phyloP scores from a whole-genome alignment of 2,888 invertebrate genomes.

The Drosophila conformis region DNA sequence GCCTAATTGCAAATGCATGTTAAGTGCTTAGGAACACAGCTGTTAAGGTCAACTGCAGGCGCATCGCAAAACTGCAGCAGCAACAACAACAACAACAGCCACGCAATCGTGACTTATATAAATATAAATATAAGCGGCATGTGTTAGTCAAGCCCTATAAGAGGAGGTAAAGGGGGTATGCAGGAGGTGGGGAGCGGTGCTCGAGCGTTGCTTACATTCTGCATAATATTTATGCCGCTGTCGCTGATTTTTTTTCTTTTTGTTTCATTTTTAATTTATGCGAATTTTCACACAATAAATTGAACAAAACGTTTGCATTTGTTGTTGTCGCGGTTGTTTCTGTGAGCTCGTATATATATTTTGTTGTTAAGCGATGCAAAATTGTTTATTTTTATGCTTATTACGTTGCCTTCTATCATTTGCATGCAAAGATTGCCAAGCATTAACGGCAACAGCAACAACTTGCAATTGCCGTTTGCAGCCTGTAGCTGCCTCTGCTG shows the following conservation, averaged over 20 bases:
- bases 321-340: constrained; percentile 30
- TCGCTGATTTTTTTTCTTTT: constrained; percentile 36
- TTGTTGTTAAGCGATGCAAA: constrained; percentile 55
- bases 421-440: constrained; percentile 59
- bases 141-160: constrained; percentile 27
- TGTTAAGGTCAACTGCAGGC: constrained; percentile 66
- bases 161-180: background rate
- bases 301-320: constrained; percentile 70
- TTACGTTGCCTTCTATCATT: constrained; percentile 69
- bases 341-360: constrained; percentile 12
- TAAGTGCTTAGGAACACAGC: constrained; percentile 51
- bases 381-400: constrained; percentile 78
- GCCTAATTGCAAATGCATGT: constrained; percentile 75
- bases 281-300: constrained; percentile 81
- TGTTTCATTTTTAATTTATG: constrained; percentile 71
- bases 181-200: constrained; percentile 11
- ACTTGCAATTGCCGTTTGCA: constrained; percentile 50
- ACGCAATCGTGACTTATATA: constrained; percentile 60
- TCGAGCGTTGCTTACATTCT: constrained; percentile 63
- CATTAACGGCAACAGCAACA: constrained; percentile 21
- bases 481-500: constrained; percentile 13
- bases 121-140: constrained; percentile 42
- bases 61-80: constrained; percentile 51
- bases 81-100: constrained; percentile 15
- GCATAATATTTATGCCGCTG: constrained; percentile 77